Evolutionary conservation across 2,888 invertebrate genomes (phyloP), one percentile per base, ranked within the genome.

Genomic region (Smittia sp.): DNA sequence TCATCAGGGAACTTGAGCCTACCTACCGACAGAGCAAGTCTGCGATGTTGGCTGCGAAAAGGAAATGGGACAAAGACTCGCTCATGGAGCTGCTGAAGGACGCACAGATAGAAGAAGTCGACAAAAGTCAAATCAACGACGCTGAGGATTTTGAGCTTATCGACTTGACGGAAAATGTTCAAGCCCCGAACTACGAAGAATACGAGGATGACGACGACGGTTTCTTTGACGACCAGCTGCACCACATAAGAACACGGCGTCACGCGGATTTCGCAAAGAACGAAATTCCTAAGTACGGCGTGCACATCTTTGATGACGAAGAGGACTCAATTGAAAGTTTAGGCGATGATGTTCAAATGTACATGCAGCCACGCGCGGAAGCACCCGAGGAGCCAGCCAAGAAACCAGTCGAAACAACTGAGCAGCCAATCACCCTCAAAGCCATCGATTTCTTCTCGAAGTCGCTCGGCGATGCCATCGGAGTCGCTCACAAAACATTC

Each of bases 1-100:
- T 76, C 1, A 52, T 69, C 3, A 72, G 70, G 32, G 76, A 76
- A 63, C 41, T 76, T 7, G 74, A 74, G 25, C 75, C 75, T 20
- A 75, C 75, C 6, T 58, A 62, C 18, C 68, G 75, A 27, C 68
- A 74, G 39, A 75, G 75, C 67, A 39, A 66, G 46, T 41, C 18
- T 3, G 73, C 65, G 27, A 63, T 73, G 22, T 11, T 15, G 11
- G 52, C 41, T 11, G 73, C 73, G 6, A 39, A 63, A 52, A n/a
- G 52, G 3, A 73, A 73, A 22, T 73, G 25, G 27, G 46, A 73
- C 24, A 13, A 24, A 15, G 38, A 65, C 41, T 27, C 38, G 27
- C 7, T 73, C 1, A 41, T 63, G 39, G 73, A 73, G 1, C 18
- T 73, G n/a, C 20, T 73, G 3, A 63, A 73, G 18, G 73, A 73